Percentiles rank a stretch among this genome's conserved stretches.
phyloP scores from a whole-genome alignment of 2,113 vertebrate species.

The Etheostoma cragini region DNA sequence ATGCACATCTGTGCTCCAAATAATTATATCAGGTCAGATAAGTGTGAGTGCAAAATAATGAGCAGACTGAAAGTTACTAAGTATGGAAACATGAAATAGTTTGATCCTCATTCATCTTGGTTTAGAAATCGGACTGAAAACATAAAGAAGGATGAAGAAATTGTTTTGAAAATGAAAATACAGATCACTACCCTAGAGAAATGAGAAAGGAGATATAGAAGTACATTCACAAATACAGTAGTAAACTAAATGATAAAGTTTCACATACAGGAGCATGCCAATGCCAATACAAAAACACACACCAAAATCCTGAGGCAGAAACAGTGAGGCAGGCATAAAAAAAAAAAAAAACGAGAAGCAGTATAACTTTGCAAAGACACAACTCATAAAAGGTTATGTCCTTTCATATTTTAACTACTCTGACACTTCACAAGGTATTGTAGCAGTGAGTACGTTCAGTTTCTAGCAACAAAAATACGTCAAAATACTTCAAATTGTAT shows the following conservation, averaged over 20 bases:
- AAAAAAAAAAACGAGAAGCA: conserved; percentile 37
- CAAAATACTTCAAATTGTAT: conserved; percentile 26
- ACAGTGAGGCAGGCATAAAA: conserved; percentile 19
- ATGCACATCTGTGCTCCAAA: conserved; percentile 53
- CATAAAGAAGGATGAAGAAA: not conserved
- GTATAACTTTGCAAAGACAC: conserved; percentile 31
- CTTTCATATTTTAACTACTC: conserved; percentile 52
- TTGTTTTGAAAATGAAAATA: not conserved
- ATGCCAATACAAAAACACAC: not conserved
- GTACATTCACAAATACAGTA: not conserved
- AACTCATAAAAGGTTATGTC: conserved; percentile 62
- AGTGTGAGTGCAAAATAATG: conserved; percentile 24
- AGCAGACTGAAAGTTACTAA: conserved; percentile 16
- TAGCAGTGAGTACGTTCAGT: conserved; percentile 56
- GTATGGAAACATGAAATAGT: not conserved
- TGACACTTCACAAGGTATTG: conserved; percentile 50
- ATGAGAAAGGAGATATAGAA: not conserved
- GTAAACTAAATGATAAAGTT: no score
- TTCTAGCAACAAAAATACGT: conserved; percentile 28
- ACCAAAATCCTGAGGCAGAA: not conserved
- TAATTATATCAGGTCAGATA: conserved; percentile 41
- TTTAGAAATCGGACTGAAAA: not conserved
- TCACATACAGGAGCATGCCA: no score
- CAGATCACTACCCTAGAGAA: not conserved
- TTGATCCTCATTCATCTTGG: not conserved